Conservation (phyloP, 2,113 vertebrate genomes). For the Phocoena sinus region DNA sequence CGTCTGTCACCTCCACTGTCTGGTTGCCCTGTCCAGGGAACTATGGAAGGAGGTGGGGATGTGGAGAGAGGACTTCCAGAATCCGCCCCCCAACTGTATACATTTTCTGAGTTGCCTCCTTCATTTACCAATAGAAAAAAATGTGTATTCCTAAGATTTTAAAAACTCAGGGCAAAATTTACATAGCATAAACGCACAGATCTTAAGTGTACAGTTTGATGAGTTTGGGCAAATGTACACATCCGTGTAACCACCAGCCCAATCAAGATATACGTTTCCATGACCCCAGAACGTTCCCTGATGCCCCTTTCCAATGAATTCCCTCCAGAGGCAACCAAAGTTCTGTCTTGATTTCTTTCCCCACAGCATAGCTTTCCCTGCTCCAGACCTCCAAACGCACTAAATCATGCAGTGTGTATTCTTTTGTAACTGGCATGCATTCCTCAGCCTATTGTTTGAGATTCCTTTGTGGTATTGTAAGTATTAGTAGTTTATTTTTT, state of each 20-base stretch:
- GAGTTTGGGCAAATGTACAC: background rate
- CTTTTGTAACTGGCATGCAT: background rate
- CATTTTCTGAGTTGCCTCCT: background rate
- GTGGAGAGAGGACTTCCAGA: background rate
- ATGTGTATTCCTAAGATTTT: background rate
- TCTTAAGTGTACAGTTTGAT: background rate
- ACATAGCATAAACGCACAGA: background rate
- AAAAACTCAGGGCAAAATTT: background rate
- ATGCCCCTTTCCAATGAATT: background rate
- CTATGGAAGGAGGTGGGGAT: background rate
- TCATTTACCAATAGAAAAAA: constrained; percentile 21
- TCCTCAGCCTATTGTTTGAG: background rate
- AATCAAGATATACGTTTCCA: background rate
- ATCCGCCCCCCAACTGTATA: background rate
- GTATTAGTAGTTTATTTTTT: background rate
- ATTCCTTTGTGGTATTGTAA: background rate
- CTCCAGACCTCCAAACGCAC: background rate
- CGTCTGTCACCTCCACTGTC: accelerated
- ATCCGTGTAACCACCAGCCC: background rate
- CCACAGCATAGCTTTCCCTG: background rate
- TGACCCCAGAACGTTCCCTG: background rate
- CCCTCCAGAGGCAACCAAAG: background rate
- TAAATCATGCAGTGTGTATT: accelerated
- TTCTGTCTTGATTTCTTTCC: background rate
- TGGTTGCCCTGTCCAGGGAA: background rate